Base-by-base conservation (phyloP, 2,113 vertebrate genomes). In the Polyodon spathula region DNA sequence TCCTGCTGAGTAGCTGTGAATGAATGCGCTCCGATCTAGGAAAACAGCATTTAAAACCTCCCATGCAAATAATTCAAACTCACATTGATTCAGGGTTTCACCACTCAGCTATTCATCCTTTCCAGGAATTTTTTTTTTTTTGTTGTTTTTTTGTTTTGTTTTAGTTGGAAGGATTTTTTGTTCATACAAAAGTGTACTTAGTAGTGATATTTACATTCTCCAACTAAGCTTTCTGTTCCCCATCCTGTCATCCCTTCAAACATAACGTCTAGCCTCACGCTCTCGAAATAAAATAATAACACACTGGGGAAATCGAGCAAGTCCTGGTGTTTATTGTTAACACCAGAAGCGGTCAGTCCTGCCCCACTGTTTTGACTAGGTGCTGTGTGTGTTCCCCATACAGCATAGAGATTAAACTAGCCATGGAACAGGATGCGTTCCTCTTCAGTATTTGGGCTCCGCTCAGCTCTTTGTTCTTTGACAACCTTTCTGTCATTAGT, bases 41-140 rank as follows among this genome's bases (percentile, higher is more conserved):
- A 88, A 88, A 87, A 87, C 85, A 87, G 85, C 85, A 87, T 88
- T 89, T 88, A 83, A 86, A 86, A 87, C 83, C 84, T 80, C 85
- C 84, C 83, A 85, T 80, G 85, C 84, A 82, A 86, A 88, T 44
- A 84, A 83, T 86, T 86, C 86, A 83, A 81, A 85, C 84, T 84
- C 84, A 84, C 84, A 87, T 85, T 8, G 43, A 86, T 87, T 86
- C 86, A 85, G 82, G 86, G 84, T 84, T 87, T 87, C 82, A 78
- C 81, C 84, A 87, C 77, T 80, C 84, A 85, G 85, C 82, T 86
- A 82, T 84, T 87, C 84, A 88, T 84, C 87, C 83, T 85, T 84
- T 84, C 79, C 12, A 8, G 43, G 43, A 15, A 81, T 81, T 85
- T 17, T 4, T 11, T 8, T 37, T 80, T 81, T 85, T 84, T 86